phyloP scores from a whole-genome alignment of 2,888 invertebrate species.

The Halictus ligatus region DNA sequence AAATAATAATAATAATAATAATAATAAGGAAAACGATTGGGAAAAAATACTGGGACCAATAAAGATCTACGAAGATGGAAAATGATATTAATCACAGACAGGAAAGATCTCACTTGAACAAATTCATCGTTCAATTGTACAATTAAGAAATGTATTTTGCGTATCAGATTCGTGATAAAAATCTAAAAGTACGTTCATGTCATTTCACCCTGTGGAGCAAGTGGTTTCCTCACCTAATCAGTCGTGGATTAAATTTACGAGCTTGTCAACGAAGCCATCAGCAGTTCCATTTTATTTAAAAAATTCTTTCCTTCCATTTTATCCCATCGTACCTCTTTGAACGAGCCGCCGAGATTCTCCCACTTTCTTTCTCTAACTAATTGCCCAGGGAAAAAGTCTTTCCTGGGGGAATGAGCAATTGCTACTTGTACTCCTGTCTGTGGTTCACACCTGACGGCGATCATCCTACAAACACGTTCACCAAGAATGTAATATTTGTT shows the following conservation, averaged over 20 bases:
- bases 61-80: constrained; percentile 10
- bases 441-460: constrained; percentile 95
- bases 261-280: constrained; percentile 95
- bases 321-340: constrained; percentile 95
- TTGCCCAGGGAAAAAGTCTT: constrained; percentile 94
- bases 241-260: constrained; percentile 84
- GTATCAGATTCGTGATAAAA: constrained; percentile 26
- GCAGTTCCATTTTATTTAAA: constrained; percentile 97
- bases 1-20: background rate
- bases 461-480: constrained; percentile 86
- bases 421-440: constrained; percentile 95
- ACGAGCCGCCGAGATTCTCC: constrained; percentile 97
- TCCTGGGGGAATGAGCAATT: constrained; percentile 94
- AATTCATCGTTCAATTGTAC: constrained; percentile 25
- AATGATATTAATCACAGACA: constrained; percentile 44
- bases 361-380: constrained; percentile 96
- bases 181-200: constrained; percentile 27
- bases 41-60: constrained; percentile 6
- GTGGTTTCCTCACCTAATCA: constrained; percentile 44
- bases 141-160: constrained; percentile 28
- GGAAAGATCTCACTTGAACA: constrained; percentile 20
- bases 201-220: constrained; percentile 54
- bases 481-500: background rate
- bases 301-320: constrained; percentile 99
- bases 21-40: constrained; percentile 14